Conservation (phyloP, 2,888 invertebrate species). For the Drosophila merina region DNA sequence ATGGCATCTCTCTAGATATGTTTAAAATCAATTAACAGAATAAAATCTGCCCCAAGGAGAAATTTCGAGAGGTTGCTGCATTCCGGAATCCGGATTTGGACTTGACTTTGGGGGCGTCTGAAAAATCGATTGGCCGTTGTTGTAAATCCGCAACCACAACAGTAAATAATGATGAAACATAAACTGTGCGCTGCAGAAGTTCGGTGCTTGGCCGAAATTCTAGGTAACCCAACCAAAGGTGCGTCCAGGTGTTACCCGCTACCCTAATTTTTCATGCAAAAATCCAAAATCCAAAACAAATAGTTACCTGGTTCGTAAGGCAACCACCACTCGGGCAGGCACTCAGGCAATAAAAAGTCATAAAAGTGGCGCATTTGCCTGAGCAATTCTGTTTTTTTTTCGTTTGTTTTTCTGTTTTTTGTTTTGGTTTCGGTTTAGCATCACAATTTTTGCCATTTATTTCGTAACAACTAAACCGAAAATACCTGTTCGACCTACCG, state of each 20-base stretch:
- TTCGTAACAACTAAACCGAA: constrained; percentile 65
- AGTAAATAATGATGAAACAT: constrained; percentile 36
- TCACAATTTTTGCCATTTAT: constrained; percentile 43
- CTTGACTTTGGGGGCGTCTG: constrained; percentile 51
- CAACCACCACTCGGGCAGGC: background rate
- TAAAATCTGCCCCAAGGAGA: constrained; percentile 6
- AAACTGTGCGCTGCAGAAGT: background rate
- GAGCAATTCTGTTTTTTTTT: constrained; percentile 17
- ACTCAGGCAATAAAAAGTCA: constrained; percentile 9
- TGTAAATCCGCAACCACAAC: constrained; percentile 35
- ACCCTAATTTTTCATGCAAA: constrained; percentile 38
- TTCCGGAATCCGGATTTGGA: constrained; percentile 18
- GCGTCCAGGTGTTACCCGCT: constrained; percentile 17
- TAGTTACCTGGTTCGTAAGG: constrained; percentile 2
- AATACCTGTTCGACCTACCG: constrained; percentile 56
- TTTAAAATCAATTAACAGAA: background rate
- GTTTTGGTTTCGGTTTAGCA: constrained; percentile 38
- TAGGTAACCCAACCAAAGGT: constrained; percentile 65
- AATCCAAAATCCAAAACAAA: constrained; percentile 10
- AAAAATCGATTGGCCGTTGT: constrained; percentile 66
- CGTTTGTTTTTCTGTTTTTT: constrained; percentile 19
- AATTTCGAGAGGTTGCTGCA: constrained; percentile 45
- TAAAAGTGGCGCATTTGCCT: constrained; percentile 26
- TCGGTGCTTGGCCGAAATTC: constrained; percentile 22
- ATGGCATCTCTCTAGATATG: background rate